phyloP scores from a whole-genome alignment of 2,888 invertebrate species.

The Ochropleura plecta region DNA sequence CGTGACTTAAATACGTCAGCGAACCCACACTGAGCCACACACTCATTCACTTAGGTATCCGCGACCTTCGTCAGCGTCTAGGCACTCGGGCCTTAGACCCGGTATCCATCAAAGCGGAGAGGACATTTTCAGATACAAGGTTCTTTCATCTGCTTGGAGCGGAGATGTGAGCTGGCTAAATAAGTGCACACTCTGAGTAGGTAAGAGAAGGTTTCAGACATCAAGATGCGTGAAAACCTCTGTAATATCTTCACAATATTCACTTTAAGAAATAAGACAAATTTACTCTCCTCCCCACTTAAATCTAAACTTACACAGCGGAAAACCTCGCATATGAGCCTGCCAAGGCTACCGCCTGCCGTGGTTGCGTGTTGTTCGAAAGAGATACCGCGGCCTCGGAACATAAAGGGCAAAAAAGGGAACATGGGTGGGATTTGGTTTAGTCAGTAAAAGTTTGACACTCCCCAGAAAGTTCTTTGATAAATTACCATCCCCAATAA shows the following conservation, averaged over 20 bases:
- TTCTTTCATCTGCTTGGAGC: not conserved
- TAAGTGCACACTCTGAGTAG: not conserved
- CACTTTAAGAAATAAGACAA: not conserved
- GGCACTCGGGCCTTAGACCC: not conserved
- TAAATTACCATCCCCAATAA: too few relatives aligned
- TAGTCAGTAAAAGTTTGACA: too few relatives aligned
- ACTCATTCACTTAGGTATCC: slow-evolving; percentile 32
- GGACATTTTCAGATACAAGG: not conserved
- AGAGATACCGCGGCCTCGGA: too few relatives aligned
- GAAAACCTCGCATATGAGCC: too few relatives aligned
- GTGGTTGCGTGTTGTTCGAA: too few relatives aligned
- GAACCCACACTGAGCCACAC: slow-evolving; percentile 28
- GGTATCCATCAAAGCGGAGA: not conserved
- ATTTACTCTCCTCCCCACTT: not conserved
- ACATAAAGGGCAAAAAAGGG: too few relatives aligned
- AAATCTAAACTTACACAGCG: not conserved
- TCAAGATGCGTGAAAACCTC: not conserved
- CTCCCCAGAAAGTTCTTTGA: too few relatives aligned
- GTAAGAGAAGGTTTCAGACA: not conserved
- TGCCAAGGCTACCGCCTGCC: too few relatives aligned
- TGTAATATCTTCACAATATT: not conserved
- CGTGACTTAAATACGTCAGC: slow-evolving; percentile 10
- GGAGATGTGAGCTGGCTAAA: not conserved
- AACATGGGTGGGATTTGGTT: too few relatives aligned
- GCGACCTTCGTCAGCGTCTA: slow-evolving; percentile 22